These are phyloP conservation scores for Chionis minor DNA, from an alignment of 2,113 vertebrate species.

Conservation along the genomic window DNA sequence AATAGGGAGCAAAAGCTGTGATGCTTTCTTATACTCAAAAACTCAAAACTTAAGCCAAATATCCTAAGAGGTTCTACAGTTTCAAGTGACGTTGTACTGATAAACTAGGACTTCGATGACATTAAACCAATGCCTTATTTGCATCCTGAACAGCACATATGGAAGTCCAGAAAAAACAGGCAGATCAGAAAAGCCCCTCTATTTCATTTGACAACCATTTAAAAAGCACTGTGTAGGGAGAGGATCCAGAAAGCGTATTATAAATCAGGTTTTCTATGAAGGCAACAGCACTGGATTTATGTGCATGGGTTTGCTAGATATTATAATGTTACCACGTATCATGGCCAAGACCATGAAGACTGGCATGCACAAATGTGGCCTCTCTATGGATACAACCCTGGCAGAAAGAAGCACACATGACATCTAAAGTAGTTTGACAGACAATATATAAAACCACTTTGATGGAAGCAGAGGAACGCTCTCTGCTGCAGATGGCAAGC, in stretches of 20 bases:
- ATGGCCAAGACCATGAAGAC: not conserved
- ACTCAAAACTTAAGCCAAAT: not conserved
- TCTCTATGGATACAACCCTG: not conserved
- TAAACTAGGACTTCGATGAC: not conserved
- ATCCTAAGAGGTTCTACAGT: not conserved
- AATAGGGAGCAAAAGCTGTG: not conserved
- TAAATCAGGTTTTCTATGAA: not conserved
- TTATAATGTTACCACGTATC: not conserved
- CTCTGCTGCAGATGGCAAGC: not conserved
- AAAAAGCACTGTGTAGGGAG: not conserved
- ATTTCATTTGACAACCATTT: not conserved
- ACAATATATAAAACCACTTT: not conserved
- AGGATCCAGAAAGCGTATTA: not conserved
- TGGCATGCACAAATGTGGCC: not conserved
- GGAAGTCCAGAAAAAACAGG: not conserved
- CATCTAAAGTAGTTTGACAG: not conserved
- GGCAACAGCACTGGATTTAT: not conserved
- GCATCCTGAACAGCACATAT: not conserved
- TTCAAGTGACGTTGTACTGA: not conserved
- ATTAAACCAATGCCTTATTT: not conserved
- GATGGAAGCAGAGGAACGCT: not conserved
- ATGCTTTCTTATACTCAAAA: not conserved
- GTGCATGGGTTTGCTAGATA: not conserved
- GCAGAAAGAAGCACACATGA: not conserved
- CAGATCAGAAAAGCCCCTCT: not conserved